Evolutionary conservation across 2,888 invertebrate genomes (phyloP).

Genomic region (Bruchidius siliquastri): DNA sequence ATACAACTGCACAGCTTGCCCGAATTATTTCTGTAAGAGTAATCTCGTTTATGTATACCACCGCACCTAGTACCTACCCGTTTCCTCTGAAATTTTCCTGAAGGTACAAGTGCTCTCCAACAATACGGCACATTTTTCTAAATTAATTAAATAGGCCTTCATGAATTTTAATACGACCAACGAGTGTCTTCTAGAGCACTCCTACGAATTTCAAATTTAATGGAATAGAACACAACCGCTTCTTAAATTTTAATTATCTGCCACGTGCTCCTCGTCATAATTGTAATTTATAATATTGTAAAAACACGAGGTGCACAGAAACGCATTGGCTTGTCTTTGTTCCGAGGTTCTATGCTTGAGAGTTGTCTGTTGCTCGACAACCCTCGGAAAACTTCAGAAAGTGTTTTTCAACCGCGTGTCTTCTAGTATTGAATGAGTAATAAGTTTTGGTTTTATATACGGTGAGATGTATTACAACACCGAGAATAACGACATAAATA

Average conservation of each 20-base stretch:
- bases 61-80: not conserved
- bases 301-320: not conserved
- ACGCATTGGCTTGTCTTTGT: not conserved
- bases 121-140: slow-evolving; percentile 6
- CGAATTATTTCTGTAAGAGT: no score
- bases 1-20: no score
- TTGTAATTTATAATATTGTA: not conserved
- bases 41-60: not conserved
- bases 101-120: not conserved
- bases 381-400: no score
- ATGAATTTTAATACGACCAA: slow-evolving; percentile 7
- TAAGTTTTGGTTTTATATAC: no score
- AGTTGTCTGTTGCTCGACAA: not conserved
- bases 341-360: not conserved
- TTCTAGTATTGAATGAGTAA: no score
- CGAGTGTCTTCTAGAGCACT: not conserved
- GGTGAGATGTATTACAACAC: no score
- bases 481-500: no score
- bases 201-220: not conserved
- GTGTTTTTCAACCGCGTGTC: no score
- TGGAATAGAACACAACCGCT: not conserved
- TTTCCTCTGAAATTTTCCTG: not conserved
- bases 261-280: not conserved
- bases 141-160: slow-evolving; percentile 6
- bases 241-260: not conserved